Percentiles rank a stretch among this genome's conserved stretches.
Evolutionary conservation across 1,140 invertebrate species (phyloP).

Genomic region (Ostrea denselamellosa): DNA sequence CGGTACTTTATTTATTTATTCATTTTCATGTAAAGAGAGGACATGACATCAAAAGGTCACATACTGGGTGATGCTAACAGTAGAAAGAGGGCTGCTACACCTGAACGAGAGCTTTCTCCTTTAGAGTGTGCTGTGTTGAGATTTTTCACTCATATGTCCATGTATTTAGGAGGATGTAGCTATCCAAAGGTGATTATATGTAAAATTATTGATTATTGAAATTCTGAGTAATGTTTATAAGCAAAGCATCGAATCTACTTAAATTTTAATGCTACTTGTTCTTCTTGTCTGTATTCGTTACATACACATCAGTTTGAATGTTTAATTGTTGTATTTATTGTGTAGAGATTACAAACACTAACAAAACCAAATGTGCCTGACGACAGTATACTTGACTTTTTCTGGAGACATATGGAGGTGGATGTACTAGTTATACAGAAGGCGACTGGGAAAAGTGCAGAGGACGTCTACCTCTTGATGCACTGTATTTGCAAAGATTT

Average conservation of each 20-base stretch:
- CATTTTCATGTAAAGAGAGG: not conserved
- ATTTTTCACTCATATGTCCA: not conserved
- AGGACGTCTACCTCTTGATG: conserved; percentile 66
- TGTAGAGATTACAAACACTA: conserved; percentile 44
- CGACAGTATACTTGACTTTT: conserved; percentile 49
- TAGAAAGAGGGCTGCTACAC: not conserved
- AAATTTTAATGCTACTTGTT: too few species aligned
- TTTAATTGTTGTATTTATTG: not conserved
- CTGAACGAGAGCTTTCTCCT: not conserved
- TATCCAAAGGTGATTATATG: not conserved
- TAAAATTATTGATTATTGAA: too few species aligned
- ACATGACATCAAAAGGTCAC: not conserved
- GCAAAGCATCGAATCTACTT: too few species aligned
- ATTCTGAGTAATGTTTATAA: too few species aligned
- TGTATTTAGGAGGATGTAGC: not conserved
- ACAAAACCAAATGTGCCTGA: conserved; percentile 56
- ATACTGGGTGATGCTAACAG: not conserved
- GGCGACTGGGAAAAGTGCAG: conserved; percentile 58
- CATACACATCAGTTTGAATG: not conserved
- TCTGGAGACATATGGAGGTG: conserved; percentile 60
- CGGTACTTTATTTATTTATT: too few species aligned
- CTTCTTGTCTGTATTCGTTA: not conserved
- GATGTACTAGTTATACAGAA: conserved; percentile 60
- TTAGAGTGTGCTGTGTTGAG: not conserved
- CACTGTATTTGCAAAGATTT: conserved; percentile 54